A percentile compares a stretch with the other conserved stretches of the same genome.
Conservation (phyloP, 2,797 vertebrate genomes). For the Falco novaeseelandiae region DNA sequence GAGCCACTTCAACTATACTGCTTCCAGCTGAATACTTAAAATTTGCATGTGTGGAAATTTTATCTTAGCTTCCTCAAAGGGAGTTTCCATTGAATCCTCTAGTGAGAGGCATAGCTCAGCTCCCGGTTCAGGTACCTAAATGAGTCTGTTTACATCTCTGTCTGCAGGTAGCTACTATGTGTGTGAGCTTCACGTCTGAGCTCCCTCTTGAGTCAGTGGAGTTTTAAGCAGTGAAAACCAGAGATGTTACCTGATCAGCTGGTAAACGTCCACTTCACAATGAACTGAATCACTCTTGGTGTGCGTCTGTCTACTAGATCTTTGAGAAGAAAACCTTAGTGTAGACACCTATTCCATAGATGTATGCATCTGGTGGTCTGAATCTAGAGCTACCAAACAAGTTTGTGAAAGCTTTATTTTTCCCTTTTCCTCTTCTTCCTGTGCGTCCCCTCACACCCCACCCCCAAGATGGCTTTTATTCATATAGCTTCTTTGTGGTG, state of each 20-base stretch:
- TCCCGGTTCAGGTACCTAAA: background rate
- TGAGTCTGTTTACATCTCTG: background rate
- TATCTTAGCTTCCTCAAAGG: background rate
- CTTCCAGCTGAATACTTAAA: background rate
- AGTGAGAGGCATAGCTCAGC: background rate
- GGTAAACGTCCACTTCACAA: rapidly evolving
- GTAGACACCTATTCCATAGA: background rate
- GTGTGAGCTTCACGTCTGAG: background rate
- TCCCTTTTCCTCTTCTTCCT: rapidly evolving
- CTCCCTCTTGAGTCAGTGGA: background rate
- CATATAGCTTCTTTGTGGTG: background rate
- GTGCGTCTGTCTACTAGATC: background rate
- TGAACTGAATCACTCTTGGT: background rate
- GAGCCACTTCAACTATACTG: background rate
- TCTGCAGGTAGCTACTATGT: background rate
- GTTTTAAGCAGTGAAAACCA: background rate
- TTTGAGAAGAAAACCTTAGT: background rate
- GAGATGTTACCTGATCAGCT: rapidly evolving
- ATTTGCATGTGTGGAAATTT: background rate
- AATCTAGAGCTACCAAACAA: background rate
- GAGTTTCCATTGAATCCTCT: background rate
- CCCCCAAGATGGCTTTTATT: background rate
- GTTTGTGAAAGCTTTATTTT: background rate
- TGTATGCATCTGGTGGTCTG: background rate
- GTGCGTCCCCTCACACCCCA: rapidly evolving